Evolutionary conservation across 2,888 invertebrate genomes (phyloP).

Genomic region (Brachyptera putata): DNA sequence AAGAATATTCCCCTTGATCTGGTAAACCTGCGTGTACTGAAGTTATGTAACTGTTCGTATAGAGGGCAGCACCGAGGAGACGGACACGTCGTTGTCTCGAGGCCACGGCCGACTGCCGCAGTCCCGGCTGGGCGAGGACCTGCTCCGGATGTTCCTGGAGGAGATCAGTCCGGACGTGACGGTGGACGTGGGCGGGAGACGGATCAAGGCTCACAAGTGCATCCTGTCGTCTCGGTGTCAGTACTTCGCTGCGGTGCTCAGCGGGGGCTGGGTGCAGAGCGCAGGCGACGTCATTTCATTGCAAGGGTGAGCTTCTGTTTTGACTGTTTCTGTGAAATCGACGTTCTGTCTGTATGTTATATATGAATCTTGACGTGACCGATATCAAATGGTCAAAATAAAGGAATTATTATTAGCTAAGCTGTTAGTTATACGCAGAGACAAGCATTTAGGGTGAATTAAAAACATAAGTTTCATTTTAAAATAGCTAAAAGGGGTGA

Average conservation of each 20-base stretch:
- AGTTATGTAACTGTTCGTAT: too few species aligned
- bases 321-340: too few species aligned
- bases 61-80: constrained; percentile 48
- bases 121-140: constrained; percentile 71
- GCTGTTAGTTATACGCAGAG: too few species aligned
- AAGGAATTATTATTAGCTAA: too few species aligned
- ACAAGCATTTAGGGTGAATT: too few species aligned
- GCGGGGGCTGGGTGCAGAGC: constrained; percentile 78
- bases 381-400: too few species aligned
- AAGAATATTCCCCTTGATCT: too few species aligned
- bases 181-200: constrained; percentile 75
- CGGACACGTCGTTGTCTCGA: constrained; percentile 41
- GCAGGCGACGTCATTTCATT: constrained; percentile 78
- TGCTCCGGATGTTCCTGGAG: constrained; percentile 85
- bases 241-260: constrained; percentile 87
- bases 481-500: too few species aligned
- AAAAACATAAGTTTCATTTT: too few species aligned
- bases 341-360: too few species aligned
- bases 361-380: too few species aligned
- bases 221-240: constrained; percentile 86
- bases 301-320: constrained; percentile 74
- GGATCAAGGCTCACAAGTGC: constrained; percentile 86
- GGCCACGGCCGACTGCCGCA: constrained; percentile 32
- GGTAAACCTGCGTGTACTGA: too few species aligned
- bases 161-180: constrained; percentile 86